Base-by-base conservation (phyloP, 2,888 invertebrate species). In the Cryptophagus acutangulus region DNA sequence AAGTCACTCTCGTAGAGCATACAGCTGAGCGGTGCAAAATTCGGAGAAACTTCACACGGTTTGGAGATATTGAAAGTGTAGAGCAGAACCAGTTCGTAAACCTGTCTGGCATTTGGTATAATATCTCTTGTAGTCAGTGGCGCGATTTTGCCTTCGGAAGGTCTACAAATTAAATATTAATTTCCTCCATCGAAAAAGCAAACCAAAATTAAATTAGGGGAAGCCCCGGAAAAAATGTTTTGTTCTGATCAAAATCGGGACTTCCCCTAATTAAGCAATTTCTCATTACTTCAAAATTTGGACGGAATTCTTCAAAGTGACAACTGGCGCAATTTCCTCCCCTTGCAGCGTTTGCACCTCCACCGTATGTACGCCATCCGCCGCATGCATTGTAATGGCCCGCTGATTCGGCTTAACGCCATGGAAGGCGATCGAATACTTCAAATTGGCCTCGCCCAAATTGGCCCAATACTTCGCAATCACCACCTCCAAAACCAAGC, bases 401-500 rank as follows among this genome's bases (percentile, higher is more conserved):
- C 72, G 55, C 17, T 75, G 78, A 63, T 80, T 80, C n/a, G 86
- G 76, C 60, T 78, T 75, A 37, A 92, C 75, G 1, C 94, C 93
- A 69, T 82, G 82, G 71, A 96, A 91, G 59, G 83, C 80, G 30
- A 96, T 68, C 25, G 74, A 77, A 67, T 90, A 91, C 64, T 82
- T 79, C 14, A 92, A 66, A 28, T 67, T 70, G 38, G 85, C 77
- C 29, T 86, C 86, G 17, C 91, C 92, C 38, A 87, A 74, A 73
- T 86, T 91, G 6, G 93, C 88, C 95, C 95, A 96, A 77, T 91
- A 94, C 69, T 94, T 94, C 5, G 92, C 92, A 45, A 96, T 76
- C 41, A 85, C 90, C 28, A 96, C 71, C 71, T 97, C 96, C 43
- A 96, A 67, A 13, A 90, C 84, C 15, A 83, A 72, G 43, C 84